Conservation (phyloP, 2,113 vertebrate genomes). For the Stigmatopora nigra region DNA sequence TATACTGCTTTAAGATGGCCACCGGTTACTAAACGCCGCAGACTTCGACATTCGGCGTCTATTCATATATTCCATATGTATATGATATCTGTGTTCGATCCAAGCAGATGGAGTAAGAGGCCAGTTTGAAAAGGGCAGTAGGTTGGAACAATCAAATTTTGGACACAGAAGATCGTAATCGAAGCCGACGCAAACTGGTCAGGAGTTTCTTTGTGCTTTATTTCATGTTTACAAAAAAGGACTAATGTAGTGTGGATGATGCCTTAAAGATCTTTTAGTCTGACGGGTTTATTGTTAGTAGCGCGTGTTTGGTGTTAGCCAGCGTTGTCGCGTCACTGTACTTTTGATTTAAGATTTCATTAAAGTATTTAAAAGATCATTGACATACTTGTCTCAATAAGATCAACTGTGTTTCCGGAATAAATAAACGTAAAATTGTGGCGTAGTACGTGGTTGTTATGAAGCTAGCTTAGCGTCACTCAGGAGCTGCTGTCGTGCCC, state of each 20-base stretch:
- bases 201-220: constrained; percentile 3
- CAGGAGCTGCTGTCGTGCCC: constrained; percentile 43
- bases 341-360: neutral
- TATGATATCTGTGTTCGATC: neutral
- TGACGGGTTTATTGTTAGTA: constrained; percentile 12
- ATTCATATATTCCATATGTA: too few relatives aligned
- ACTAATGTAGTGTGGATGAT: constrained; percentile 10
- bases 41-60: too few relatives aligned
- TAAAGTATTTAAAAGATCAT: too few relatives aligned
- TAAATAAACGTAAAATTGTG: neutral
- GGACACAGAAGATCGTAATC: constrained; percentile 43
- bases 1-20: too few relatives aligned
- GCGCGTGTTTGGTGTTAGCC: constrained; percentile 23
- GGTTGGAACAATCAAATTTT: constrained; percentile 21
- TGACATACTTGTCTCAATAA: neutral
- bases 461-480: constrained; percentile 45
- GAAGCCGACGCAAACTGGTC: constrained; percentile 59
- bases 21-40: too few relatives aligned
- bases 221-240: neutral
- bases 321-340: neutral
- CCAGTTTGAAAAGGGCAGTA: constrained; percentile 39
- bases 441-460: constrained; percentile 13
- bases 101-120: constrained; percentile 16
- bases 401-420: neutral
- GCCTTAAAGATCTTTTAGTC: constrained; percentile 16